phyloP scores from a whole-genome alignment of 2,113 vertebrate species.

The Picathartes gymnocephalus region DNA sequence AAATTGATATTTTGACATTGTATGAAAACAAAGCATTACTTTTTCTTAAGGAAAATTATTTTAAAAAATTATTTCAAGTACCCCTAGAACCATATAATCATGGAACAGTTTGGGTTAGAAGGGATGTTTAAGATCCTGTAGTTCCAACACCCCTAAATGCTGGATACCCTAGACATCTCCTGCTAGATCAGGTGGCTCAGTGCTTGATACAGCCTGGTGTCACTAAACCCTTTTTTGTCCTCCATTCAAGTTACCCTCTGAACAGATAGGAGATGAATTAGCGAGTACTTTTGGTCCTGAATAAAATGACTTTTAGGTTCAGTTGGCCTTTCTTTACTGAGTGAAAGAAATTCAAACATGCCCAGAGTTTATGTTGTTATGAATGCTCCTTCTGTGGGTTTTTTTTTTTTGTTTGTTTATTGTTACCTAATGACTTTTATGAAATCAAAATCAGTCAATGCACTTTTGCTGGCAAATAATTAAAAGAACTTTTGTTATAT shows the following conservation, averaged over 20 bases:
- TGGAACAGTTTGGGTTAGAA: not conserved
- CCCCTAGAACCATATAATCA: not conserved
- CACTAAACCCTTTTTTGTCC: not conserved
- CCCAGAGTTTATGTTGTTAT: not conserved
- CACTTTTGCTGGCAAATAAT: not conserved
- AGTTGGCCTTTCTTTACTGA: not conserved
- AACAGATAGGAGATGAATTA: not conserved
- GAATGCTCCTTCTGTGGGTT: not conserved
- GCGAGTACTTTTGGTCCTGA: accelerated
- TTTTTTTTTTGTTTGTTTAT: not conserved
- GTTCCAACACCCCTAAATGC: not conserved
- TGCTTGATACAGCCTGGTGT: not conserved
- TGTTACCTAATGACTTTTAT: not conserved
- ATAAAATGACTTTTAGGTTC: not conserved
- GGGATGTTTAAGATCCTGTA: not conserved
- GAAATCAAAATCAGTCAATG: not conserved
- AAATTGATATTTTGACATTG: not conserved
- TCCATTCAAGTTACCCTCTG: not conserved
- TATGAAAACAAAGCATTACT: not conserved
- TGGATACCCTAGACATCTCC: not conserved
- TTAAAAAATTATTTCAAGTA: not conserved
- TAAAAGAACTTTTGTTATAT: not conserved
- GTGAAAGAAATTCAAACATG: not conserved
- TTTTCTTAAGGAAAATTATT: not conserved
- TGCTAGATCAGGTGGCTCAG: not conserved